Evolutionary conservation across 2,113 vertebrate genomes (phyloP), one percentile per base, ranked within the genome.

Genomic region (Forbesichthys agassizii): DNA sequence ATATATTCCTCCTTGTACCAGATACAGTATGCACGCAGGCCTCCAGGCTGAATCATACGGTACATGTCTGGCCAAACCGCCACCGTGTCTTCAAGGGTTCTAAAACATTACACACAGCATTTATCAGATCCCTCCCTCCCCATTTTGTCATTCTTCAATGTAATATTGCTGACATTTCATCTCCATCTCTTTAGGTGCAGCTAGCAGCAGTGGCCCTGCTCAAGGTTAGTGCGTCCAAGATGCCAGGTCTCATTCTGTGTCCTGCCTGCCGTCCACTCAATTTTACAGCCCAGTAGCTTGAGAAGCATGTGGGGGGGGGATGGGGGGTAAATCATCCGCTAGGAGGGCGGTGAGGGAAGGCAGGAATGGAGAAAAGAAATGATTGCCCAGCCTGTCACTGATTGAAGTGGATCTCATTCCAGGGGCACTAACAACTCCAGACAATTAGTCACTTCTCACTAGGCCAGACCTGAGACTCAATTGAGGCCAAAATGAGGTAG

Each of bases 251-350:
- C 89, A 91, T 92, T 90, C 88, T 84, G 87, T 88, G 81, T 84
- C 84, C 90, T 90, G 86, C 89, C 88, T 89, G 79, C 79, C 83
- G 69, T 88, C 88, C 85, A 82, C 86, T 92, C 89, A 93, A 92
- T 93, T 93, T 92, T 91, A 91, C 93, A 92, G 89, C 83, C 90
- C 90, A 89, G 84, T 92, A 91, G 89, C 84, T 91, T 91, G 91
- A 90, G 89, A 89, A 90, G 88, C 84, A 81, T 80, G 75, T 5
- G 16, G 16, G 20, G 20, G 20, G 1, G 20, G 20, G 20, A 20
- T 20, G 20, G 85, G 78, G 83, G 86, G 75, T 87, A 89, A 91
- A 88, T 90, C 89, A 88, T 77, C 84, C 68, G 68, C 84, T 74
- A 84, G 82, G 76, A 69, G 73, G 77, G 55, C 66, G n/a, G 63